These are phyloP conservation scores for Triplophysa dalaica DNA, from an alignment of 2,113 vertebrate species.

Conservation along the genomic window DNA sequence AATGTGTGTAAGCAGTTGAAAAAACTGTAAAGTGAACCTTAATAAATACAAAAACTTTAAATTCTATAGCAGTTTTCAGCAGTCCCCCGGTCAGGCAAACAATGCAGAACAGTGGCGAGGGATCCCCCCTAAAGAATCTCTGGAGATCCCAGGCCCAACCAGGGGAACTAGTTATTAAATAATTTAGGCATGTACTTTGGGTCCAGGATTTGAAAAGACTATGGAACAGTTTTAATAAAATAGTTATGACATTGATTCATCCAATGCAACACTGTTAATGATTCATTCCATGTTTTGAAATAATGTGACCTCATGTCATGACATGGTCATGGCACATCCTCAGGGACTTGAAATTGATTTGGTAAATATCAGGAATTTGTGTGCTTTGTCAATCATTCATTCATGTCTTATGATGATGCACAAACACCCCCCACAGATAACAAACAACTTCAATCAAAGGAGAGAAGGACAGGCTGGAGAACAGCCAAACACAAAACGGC, in stretches of 20 bases:
- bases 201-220: too few relatives aligned
- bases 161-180: too few relatives aligned
- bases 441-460: conserved; percentile 17
- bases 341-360: background rate
- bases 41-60: too few relatives aligned
- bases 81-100: too few relatives aligned
- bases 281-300: background rate
- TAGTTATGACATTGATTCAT: background rate
- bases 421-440: conserved; percentile 30
- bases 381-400: conserved; percentile 32
- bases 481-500: background rate
- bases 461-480: conserved; percentile 28
- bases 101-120: too few relatives aligned
- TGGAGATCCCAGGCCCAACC: too few relatives aligned
- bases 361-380: conserved; percentile 2
- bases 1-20: too few relatives aligned
- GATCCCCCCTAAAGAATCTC: too few relatives aligned
- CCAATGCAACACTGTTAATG: conserved; percentile 2
- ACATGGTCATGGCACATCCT: background rate
- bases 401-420: background rate
- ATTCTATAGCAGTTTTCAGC: too few relatives aligned
- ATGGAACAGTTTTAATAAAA: too few relatives aligned
- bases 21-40: too few relatives aligned
- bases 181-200: too few relatives aligned
- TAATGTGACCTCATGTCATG: background rate